Conservation (phyloP, 2,113 vertebrate species). For the Poecile atricapillus region DNA sequence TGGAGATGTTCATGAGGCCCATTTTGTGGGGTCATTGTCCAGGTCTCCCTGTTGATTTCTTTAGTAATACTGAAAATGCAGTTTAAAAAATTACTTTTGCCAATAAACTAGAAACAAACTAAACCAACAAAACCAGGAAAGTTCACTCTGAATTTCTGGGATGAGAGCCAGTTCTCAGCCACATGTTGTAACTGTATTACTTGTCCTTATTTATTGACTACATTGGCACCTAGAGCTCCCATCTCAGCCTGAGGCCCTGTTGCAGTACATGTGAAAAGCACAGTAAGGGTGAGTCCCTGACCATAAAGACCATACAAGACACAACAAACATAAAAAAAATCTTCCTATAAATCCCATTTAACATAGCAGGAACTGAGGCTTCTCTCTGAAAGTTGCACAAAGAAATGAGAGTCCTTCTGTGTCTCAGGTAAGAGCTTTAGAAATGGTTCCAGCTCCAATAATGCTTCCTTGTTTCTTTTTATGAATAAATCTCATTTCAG, state of each 20-base stretch:
- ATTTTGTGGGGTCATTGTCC: background rate
- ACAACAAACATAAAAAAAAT: background rate
- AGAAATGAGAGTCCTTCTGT: background rate
- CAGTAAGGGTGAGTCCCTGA: background rate
- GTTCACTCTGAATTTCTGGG: constrained; percentile 42
- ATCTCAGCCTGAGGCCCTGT: background rate
- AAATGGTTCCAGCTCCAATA: background rate
- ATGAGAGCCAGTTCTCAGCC: constrained; percentile 36
- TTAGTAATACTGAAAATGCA: background rate
- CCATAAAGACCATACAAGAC: background rate
- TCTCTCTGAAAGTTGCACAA: background rate
- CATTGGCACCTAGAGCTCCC: constrained; percentile 37
- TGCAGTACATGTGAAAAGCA: background rate
- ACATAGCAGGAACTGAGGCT: background rate
- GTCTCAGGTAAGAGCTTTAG: background rate
- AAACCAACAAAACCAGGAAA: constrained; percentile 22
- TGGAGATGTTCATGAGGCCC: background rate
- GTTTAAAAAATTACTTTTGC: background rate
- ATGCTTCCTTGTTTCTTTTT: background rate
- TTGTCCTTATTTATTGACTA: constrained; percentile 57
- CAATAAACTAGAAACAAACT: background rate
- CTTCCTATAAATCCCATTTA: background rate
- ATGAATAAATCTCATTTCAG: background rate
- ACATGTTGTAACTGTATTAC: constrained; percentile 35
- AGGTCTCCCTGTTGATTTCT: background rate